These are phyloP conservation scores for Emys orbicularis DNA, from an alignment of 2,797 vertebrate species.

Conservation along the genomic window DNA sequence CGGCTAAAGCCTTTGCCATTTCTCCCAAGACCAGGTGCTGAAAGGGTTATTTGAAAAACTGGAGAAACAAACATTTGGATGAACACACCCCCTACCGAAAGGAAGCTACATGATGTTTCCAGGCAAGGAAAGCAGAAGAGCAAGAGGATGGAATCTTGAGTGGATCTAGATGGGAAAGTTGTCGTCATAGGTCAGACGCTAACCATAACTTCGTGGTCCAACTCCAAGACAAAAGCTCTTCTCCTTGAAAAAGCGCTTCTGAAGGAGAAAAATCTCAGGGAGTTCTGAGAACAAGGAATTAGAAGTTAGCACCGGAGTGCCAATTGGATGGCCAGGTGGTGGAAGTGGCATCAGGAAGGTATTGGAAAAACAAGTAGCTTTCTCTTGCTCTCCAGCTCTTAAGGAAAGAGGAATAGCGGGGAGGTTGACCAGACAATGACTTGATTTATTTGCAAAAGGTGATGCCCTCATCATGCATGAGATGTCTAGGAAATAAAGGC, in stretches of 20 bases:
- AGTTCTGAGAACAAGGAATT: background rate
- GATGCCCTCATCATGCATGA: constrained; percentile 65
- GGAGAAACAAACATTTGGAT: background rate
- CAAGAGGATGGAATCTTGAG: background rate
- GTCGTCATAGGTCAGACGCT: background rate
- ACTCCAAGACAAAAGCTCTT: background rate
- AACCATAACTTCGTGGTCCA: background rate
- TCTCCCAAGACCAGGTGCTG: background rate
- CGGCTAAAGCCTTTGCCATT: background rate
- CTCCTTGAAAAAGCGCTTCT: background rate
- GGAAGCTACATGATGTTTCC: background rate
- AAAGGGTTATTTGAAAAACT: background rate
- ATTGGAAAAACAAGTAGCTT: constrained; percentile 3
- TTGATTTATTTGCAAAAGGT: constrained; percentile 69
- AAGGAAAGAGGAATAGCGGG: background rate
- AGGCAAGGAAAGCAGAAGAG: background rate
- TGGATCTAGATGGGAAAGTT: background rate
- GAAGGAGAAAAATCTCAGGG: background rate
- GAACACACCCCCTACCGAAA: background rate
- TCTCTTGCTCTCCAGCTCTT: background rate
- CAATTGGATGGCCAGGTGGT: background rate
- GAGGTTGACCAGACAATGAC: constrained; percentile 50
- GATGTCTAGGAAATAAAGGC: constrained; percentile 68
- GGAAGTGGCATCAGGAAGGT: background rate
- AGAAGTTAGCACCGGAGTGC: background rate